Base-by-base conservation (phyloP, 2,113 vertebrate species). In the Micronisus gabar region DNA sequence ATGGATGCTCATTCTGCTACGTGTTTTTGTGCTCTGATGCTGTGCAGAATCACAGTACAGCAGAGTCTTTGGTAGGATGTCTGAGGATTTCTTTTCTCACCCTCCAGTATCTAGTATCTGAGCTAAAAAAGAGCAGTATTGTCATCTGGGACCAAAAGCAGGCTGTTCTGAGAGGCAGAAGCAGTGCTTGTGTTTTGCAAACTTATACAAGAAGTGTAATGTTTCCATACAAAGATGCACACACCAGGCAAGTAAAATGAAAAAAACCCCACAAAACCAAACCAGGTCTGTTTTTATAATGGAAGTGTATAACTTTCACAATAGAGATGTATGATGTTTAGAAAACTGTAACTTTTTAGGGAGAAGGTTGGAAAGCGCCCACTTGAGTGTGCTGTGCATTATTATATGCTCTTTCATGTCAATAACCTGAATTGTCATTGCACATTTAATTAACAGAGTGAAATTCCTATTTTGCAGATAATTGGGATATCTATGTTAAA, bases 1-100 rank as follows among this genome's bases (percentile, higher is more conserved):
- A 0, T 48, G 41, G 52, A 18, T 73, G 40, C 30, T 81, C 5
- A 1, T 79, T 68, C 36, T 34, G 5, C 34, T 36, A 4, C 0
- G 0, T 32, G 45, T 8, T 70, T 84, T 89, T 62, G 65, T 86
- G 50, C 45, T 83, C 29, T 58, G n/a, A n/a, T 71, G 32, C 65
- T 67, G n/a, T 40, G 45, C 5, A 18, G n/a, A 78, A 81, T 43
- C 27, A 13, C 81, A 81, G 68, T 58, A 40, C 41, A 67, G 32
- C 47, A 71, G 41, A 52, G 13, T 22, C 32, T 90, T 79, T 50
- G 32, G 26, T 11, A 15, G 70, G 19, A 30, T 68, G 43, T 10
- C 38, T 30, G 29, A 34, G 36, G 48, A 34, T 50, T 56, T 88
- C 16, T 78, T 88, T 58, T 41, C 50, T 71, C 27, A 66, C 25